Evolutionary conservation across 2,797 vertebrate genomes (phyloP), one percentile per base, ranked within the genome.

Genomic region (Lutjanus campechanus): DNA sequence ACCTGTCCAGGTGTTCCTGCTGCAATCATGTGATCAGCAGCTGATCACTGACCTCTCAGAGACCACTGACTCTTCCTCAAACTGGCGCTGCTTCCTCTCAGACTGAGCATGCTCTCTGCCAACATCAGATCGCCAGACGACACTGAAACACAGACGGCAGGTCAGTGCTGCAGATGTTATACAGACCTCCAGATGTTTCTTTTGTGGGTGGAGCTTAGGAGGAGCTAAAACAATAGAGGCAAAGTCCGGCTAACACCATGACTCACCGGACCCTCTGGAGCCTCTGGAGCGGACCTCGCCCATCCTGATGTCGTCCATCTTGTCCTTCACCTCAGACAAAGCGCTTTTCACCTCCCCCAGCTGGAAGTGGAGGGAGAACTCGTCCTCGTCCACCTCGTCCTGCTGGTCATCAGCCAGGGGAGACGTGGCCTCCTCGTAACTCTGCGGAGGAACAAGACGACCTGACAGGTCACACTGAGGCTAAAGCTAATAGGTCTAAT

Each of bases 41-140:
- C 29, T 36, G 29, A 29, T 16, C 22, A 43, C 73, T 81, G 63
- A 95, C 95, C 95, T 93, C 72, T 95, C 13, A 95, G 77, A 56
- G 92, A 90, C 94, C 94, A 95, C 22, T 95, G 94, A 54, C 88
- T 95, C 88, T 84, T 93, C 85, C 76, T 90, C 76, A 93, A n/a
- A 13, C 19, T 91, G 58, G 58, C 19, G 1, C 1, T 81, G 78
- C 90, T 90, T 12, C 74, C 88, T 66, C 92, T 92, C 79, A 95
- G 81, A 63, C 94, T 94, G 25, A 88, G 10, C 92, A 91, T 88
- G 79, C 93, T 94, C 74, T 95, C 95, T 0, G 87, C 91, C 0
- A 81, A 12, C 75, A 89, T 66, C 77, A 87, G 51, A 0, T 94
- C 92, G 0, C 73, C 76, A 0, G 91, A 56, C 0, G 90, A 84